Conservation (phyloP, 2,797 vertebrate species). For the Carapus acus region DNA sequence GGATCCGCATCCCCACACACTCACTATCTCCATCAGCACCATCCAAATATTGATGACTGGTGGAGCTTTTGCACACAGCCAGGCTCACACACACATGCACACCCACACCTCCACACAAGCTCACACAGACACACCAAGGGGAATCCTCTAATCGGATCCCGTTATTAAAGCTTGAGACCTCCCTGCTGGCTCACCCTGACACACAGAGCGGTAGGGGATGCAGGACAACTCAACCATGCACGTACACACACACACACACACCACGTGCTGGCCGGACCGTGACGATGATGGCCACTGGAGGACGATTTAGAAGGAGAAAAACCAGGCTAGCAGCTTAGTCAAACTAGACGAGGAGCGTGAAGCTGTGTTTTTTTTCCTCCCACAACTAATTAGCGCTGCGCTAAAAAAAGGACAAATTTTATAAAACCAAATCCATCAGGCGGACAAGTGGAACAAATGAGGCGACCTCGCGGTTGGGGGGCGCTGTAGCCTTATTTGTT, state of each 20-base stretch:
- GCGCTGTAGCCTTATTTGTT: constrained; percentile 66
- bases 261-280: too few relatives aligned
- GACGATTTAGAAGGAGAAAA: constrained; percentile 44
- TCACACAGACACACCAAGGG: too few relatives aligned
- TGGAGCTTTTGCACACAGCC: constrained; percentile 64
- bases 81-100: constrained; percentile 36
- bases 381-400: constrained; percentile 66
- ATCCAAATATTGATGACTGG: constrained; percentile 67
- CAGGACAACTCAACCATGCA: constrained; percentile 37
- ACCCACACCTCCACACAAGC: too few relatives aligned
- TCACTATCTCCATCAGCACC: too few relatives aligned
- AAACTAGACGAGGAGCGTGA: constrained; percentile 48
- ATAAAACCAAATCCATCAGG: constrained; percentile 76
- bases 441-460: constrained; percentile 76
- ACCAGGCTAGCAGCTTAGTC: constrained; percentile 28
- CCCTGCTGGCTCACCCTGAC: constrained; percentile 63
- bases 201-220: too few relatives aligned
- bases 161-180: constrained; percentile 66
- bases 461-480: constrained; percentile 62
- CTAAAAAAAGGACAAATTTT: constrained; percentile 73
- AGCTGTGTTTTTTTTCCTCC: constrained; percentile 39
- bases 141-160: constrained; percentile 70
- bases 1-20: too few relatives aligned
- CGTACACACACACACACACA: constrained; percentile 41
- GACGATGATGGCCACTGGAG: constrained; percentile 49